phyloP scores from a whole-genome alignment of 1,140 invertebrate species.

The Cyclargus thomasi region DNA sequence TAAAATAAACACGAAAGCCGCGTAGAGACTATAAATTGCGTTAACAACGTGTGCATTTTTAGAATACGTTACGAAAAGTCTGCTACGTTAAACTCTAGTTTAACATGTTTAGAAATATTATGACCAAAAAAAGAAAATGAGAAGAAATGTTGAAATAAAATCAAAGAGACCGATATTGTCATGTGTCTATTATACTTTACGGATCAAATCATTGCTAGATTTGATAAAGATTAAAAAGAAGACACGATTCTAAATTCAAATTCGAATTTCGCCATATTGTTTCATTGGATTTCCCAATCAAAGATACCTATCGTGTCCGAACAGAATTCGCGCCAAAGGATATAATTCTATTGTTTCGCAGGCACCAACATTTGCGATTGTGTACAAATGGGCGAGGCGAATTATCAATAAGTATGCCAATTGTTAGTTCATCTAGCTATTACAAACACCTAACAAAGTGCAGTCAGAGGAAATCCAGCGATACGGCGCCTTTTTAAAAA shows the following conservation, averaged over 20 bases:
- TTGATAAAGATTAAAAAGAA: neutral
- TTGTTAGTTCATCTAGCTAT: slow-evolving; percentile 19
- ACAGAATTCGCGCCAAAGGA: slow-evolving; percentile 37
- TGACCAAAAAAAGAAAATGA: too few relatives aligned
- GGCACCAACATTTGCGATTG: slow-evolving; percentile 36
- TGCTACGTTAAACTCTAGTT: neutral
- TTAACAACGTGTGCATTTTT: neutral
- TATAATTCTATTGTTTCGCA: slow-evolving; percentile 58
- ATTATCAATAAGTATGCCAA: slow-evolving; percentile 45
- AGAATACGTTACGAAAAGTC: too few relatives aligned
- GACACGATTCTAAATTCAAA: slow-evolving; percentile 24
- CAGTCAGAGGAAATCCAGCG: slow-evolving; percentile 3
- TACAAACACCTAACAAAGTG: slow-evolving; percentile 18
- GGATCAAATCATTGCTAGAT: neutral
- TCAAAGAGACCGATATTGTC: too few relatives aligned
- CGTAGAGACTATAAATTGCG: neutral
- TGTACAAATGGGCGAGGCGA: slow-evolving; percentile 38
- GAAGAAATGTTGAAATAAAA: too few relatives aligned
- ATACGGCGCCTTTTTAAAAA: slow-evolving; percentile 28
- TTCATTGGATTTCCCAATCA: neutral
- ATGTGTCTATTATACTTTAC: neutral
- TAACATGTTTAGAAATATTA: too few relatives aligned
- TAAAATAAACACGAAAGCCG: neutral
- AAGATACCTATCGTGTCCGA: slow-evolving; percentile 2
- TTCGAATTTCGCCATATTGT: slow-evolving; percentile 9